phyloP scores from a whole-genome alignment of 2,888 invertebrate genomes.

The Rhynchonema sp. region DNA sequence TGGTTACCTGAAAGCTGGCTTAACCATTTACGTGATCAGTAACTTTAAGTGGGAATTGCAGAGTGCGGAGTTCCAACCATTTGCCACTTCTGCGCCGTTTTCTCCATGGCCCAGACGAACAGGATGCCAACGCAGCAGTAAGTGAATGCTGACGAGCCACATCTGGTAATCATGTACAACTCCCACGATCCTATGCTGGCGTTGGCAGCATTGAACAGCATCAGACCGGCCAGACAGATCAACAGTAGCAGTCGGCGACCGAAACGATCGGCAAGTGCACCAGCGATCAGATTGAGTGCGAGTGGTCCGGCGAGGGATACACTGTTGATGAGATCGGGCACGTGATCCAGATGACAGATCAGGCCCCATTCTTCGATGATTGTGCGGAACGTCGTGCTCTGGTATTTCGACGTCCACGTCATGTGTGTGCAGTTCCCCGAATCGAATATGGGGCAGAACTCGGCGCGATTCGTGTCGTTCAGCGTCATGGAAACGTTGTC shows the following conservation, averaged over 20 bases:
- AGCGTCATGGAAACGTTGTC: background rate
- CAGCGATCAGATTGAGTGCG: background rate
- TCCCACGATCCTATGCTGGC: background rate
- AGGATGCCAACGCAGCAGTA: background rate
- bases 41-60: too few species aligned
- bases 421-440: background rate
- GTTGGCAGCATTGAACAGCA: background rate
- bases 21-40: too few species aligned
- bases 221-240: background rate
- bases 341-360: background rate
- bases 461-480: background rate
- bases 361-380: background rate
- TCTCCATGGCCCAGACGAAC: background rate
- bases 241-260: background rate
- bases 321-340: background rate
- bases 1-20: too few species aligned
- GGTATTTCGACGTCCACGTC: background rate
- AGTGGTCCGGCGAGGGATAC: background rate
- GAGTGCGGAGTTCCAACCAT: too few species aligned
- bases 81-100: background rate
- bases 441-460: background rate
- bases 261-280: background rate
- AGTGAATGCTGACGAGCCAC: background rate
- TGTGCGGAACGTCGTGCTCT: background rate
- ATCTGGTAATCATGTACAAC: background rate